Percentiles rank a stretch among this genome's conserved stretches.
Evolutionary conservation across 2,113 vertebrate species (phyloP).

Genomic region (Cettia cetti): DNA sequence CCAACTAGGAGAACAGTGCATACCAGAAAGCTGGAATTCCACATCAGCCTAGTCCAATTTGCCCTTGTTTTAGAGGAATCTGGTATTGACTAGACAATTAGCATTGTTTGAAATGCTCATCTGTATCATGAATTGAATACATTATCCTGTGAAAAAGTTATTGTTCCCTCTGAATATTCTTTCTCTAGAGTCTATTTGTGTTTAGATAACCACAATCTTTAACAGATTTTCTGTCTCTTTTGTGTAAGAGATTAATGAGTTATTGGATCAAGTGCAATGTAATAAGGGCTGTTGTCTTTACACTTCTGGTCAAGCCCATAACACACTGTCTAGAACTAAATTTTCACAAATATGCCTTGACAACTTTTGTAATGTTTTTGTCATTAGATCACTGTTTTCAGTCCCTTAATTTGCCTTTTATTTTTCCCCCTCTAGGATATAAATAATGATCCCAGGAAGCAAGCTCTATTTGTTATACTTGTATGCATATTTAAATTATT

Average conservation of each 20-base stretch:
- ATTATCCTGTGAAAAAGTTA: not conserved
- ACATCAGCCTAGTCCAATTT: not conserved
- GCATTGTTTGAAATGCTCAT: not conserved
- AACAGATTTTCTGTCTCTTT: not conserved
- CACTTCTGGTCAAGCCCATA: not conserved
- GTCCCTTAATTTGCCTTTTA: not conserved
- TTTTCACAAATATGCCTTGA: not conserved
- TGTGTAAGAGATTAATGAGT: not conserved
- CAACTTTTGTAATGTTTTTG: not conserved
- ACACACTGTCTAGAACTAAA: not conserved
- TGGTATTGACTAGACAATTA: not conserved
- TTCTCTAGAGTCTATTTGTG: not conserved
- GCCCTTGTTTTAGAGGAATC: not conserved
- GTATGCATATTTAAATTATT: not conserved
- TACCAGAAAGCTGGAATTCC: not conserved
- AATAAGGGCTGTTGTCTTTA: not conserved
- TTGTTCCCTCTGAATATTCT: not conserved
- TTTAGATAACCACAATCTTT: not conserved
- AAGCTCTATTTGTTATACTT: not conserved
- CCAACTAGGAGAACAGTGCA: not conserved
- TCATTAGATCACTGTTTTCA: not conserved
- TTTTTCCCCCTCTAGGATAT: not conserved
- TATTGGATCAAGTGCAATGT: not conserved
- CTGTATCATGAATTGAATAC: not conserved
- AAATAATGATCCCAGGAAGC: not conserved